Evolutionary conservation across 2,888 invertebrate genomes (phyloP), one percentile per base, ranked within the genome.

Genomic region (Thereva nobilitata): DNA sequence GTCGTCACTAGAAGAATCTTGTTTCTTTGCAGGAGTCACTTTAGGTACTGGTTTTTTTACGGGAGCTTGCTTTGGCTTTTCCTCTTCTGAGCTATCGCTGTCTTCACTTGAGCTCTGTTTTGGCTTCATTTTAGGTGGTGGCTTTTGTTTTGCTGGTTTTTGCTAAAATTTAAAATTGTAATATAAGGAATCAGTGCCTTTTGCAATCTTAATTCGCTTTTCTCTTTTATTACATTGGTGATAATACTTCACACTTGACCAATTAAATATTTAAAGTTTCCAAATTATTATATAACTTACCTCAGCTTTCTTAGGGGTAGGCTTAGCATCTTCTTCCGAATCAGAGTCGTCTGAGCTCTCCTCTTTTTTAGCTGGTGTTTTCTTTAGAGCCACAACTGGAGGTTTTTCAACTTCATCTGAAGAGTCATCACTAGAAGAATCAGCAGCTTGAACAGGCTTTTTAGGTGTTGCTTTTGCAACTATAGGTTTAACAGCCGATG

Each of bases 301-400:
- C 23, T 23, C 23, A 23, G 2, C 23, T 23, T 23, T 23, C 67
- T 74, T 78, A 47, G 76, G 72, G 68, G 76, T 70, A 55, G 71
- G 71, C 69, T 78, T 77, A 37, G 23, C 2, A 5, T 78, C 77
- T 49, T 76, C 77, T 64, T 82, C 81, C 40, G 74, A 74, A 50
- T 77, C 80, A 38, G 80, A 80, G 71, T 82, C 82, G 59, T 82
- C 82, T 34, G 82, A 81, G 69, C 82, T 81, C 8, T 79, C 78
- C 7, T 78, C 78, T 47, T 79, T 77, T 71, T 80, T 79, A 70
- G 75, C 77, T 41, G 75, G 69, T 53, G 75, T 68, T 59, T 73
- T 72, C 4, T 68, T 70, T 4, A 70, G 66, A 38, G 70, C 69
- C n/a, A 72, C 73, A 9, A 66, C 67, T 0, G 73, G 72, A 34